A percentile compares a stretch with the other conserved stretches of the same genome.
Conservation (phyloP, 2,797 vertebrate species). For the Melanotaenia maccullochi region DNA sequence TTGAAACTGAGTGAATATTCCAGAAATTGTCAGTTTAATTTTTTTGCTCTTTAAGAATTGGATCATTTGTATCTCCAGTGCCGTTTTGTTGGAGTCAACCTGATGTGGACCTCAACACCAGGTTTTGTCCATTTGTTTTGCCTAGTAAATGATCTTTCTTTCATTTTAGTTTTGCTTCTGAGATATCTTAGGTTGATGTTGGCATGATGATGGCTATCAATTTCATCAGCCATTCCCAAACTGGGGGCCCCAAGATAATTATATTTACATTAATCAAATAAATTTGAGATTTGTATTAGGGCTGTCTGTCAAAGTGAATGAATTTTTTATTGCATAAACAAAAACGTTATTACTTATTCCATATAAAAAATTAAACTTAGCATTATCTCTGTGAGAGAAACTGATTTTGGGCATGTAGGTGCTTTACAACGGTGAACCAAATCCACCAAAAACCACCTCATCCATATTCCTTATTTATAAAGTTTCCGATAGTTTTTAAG, state of each 20-base stretch:
- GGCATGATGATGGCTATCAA: not conserved
- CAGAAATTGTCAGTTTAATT: not conserved
- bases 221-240: not conserved
- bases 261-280: no score
- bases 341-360: not conserved
- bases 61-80: conserved; percentile 39
- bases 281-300: no score
- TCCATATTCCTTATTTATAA: not conserved
- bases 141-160: not conserved
- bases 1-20: conserved; percentile 26
- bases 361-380: not conserved
- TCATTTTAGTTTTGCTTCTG: not conserved
- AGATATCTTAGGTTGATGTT: conserved; percentile 1
- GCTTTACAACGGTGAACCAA: no score
- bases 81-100: conserved; percentile 38
- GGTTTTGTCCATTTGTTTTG: conserved; percentile 28
- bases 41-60: conserved; percentile 12
- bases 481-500: not conserved
- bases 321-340: not conserved
- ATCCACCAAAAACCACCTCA: no score
- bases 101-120: conserved; percentile 18
- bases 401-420: no score
- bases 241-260: no score
- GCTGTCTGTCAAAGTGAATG: no score
- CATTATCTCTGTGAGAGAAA: not conserved